Conservation (phyloP, 2,113 vertebrate species). For the Rhipidura dahli region DNA sequence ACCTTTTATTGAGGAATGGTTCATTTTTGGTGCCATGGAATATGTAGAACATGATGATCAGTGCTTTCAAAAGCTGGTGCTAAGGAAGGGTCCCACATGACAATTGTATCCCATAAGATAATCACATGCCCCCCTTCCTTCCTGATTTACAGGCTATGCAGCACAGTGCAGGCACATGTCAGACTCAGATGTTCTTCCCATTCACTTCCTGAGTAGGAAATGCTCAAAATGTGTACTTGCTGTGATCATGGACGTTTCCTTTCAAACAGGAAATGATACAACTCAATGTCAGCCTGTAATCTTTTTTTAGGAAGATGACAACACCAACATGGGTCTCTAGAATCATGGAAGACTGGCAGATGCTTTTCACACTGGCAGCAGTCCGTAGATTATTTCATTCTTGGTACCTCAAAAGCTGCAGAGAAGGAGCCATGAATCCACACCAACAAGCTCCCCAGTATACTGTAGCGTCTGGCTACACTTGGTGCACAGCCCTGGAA, state of each 20-base stretch:
- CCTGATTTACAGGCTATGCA: conserved; percentile 23
- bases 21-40: not conserved
- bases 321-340: not conserved
- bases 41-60: not conserved
- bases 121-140: conserved; percentile 45
- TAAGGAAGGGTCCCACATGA: not conserved
- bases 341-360: not conserved
- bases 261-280: conserved; percentile 37
- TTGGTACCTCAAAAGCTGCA: not conserved
- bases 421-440: not conserved
- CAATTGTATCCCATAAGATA: conserved; percentile 20
- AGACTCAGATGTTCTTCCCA: conserved; percentile 54
- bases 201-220: conserved; percentile 59
- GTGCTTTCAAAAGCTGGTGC: not conserved
- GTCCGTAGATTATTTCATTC: not conserved
- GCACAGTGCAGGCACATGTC: not conserved
- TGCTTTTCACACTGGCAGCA: not conserved
- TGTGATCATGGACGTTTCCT: conserved; percentile 11
- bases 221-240: conserved; percentile 53
- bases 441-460: accelerated
- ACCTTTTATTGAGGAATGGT: not conserved
- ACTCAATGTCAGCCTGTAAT: not conserved
- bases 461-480: not conserved
- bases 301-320: not conserved
- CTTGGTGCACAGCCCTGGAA: not conserved